These are phyloP conservation scores for Zapus hudsonius DNA, from an alignment of 2,113 vertebrate species.

Conservation along the genomic window DNA sequence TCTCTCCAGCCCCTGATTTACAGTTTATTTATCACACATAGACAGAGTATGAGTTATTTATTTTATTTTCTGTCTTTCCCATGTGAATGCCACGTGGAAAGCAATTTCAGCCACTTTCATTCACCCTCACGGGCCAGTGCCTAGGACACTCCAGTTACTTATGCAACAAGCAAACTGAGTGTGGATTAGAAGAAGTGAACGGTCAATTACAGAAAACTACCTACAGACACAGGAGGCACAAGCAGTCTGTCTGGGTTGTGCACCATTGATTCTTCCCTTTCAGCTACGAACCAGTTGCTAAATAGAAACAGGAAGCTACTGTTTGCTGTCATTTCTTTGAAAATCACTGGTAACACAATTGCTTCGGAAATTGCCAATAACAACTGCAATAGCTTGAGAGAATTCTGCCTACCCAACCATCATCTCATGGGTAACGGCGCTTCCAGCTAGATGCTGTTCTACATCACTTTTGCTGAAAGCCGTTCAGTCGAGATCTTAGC, in stretches of 20 bases:
- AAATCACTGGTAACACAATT: conserved; percentile 67
- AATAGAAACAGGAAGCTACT: conserved; percentile 48
- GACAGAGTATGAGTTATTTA: neutral
- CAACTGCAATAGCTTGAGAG: conserved; percentile 49
- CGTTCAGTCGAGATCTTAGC: conserved; percentile 36
- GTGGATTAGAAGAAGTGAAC: neutral
- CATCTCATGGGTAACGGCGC: conserved; percentile 40
- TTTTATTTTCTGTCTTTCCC: neutral
- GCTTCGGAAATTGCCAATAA: conserved; percentile 62
- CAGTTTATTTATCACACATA: neutral
- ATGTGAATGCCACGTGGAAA: neutral
- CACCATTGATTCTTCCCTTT: conserved; percentile 9
- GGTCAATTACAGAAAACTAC: conserved; percentile 4
- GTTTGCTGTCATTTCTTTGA: conserved; percentile 50
- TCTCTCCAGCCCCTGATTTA: no score
- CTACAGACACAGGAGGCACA: neutral
- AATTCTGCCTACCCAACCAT: neutral
- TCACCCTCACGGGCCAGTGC: neutral
- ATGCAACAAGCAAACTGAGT: neutral
- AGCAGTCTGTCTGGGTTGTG: neutral
- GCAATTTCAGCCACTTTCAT: neutral
- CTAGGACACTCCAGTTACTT: conserved; percentile 3
- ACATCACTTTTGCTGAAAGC: conserved; percentile 57
- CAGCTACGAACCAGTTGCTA: conserved; percentile 18
- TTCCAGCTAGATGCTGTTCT: conserved; percentile 52